Evolutionary conservation across 2,797 vertebrate genomes (phyloP).

Genomic region (Brachymystax lenok): DNA sequence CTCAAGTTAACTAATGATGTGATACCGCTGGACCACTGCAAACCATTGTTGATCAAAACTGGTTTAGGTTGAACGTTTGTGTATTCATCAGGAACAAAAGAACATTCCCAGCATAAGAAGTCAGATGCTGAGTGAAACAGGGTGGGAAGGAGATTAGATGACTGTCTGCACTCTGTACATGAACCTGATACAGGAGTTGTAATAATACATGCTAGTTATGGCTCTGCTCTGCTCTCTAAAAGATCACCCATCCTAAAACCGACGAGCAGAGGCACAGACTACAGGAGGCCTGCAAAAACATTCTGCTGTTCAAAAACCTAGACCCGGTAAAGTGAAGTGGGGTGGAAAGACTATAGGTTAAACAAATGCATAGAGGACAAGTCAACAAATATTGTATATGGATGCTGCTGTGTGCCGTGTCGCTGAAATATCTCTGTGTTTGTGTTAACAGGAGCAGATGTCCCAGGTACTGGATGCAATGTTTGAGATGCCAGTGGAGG

Average conservation of each 20-base stretch:
- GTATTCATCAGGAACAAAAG: neutral
- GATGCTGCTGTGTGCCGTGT: neutral
- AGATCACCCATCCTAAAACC: conserved; percentile 97
- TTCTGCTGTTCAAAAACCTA: conserved; percentile 96
- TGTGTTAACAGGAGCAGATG: conserved; percentile 88
- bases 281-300: conserved; percentile 97
- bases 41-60: neutral
- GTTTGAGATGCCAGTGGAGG: conserved; percentile 92
- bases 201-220: neutral
- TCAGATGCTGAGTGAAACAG: neutral
- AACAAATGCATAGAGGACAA: conserved; percentile 10
- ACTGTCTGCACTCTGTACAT: neutral
- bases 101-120: neutral
- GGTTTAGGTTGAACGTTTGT: neutral
- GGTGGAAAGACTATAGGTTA: neutral
- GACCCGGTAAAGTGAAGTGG: conserved; percentile 84
- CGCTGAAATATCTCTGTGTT: neutral
- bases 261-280: conserved; percentile 96
- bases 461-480: conserved; percentile 97
- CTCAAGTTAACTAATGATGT: neutral
- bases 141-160: neutral
- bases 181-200: neutral
- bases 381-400: neutral
- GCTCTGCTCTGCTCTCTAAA: conserved; percentile 35
- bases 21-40: neutral